Conservation (phyloP, 2,888 invertebrate species). For the Eledona agricola region DNA sequence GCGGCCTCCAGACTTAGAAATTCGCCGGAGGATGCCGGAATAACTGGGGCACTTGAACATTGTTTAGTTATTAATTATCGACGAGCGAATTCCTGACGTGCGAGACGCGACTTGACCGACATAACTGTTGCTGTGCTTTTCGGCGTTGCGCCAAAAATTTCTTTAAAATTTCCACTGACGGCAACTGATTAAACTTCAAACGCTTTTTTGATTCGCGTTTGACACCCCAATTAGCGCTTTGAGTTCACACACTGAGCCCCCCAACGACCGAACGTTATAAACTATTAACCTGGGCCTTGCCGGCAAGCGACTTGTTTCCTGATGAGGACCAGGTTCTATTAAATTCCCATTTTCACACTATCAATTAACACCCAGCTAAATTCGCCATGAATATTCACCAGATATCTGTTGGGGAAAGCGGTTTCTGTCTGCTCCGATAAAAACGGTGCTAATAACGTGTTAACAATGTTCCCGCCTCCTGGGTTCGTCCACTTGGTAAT, state of each 20-base stretch:
- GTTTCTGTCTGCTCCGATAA: conserved; percentile 42
- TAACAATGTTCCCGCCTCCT: conserved; percentile 44
- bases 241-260: no score
- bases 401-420: conserved; percentile 44
- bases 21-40: conserved; percentile 14
- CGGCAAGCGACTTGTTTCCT: conserved; percentile 23
- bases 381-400: conserved; percentile 54
- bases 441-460: conserved; percentile 46
- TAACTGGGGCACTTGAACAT: conserved; percentile 14
- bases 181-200: no score
- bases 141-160: no score
- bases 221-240: no score
- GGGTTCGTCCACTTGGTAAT: conserved; percentile 46
- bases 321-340: conserved; percentile 45
- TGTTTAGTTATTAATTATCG: conserved; percentile 25
- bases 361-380: conserved; percentile 50
- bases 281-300: conserved; percentile 12
- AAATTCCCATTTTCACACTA: conserved; percentile 52
- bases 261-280: no score
- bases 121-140: no score
- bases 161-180: no score
- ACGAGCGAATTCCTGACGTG: neutral
- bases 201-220: no score
- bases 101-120: no score
- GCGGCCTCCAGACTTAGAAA: conserved; percentile 13